Evolutionary conservation across 2,888 invertebrate genomes (phyloP), one percentile per base, ranked within the genome.

Genomic region (Ennomos fuscantarius): DNA sequence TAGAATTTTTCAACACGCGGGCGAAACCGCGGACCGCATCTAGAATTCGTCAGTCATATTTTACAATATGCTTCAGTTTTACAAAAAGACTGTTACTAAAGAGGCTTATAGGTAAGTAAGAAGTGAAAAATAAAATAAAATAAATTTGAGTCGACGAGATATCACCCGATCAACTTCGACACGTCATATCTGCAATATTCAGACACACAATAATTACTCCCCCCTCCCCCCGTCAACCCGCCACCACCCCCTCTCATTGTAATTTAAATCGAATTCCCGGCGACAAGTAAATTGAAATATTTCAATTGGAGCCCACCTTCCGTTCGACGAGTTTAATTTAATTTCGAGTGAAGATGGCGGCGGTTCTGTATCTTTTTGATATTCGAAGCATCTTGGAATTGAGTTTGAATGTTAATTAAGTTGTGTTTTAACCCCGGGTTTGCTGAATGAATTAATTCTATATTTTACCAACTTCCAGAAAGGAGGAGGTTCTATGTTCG

Each of bases 201-300:
- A 80, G 82, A 84, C 84, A 87, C 84, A 88, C 85, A 87, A 86
- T 87, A 80, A 85, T 89, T 86, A 89, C 39, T 62, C 36, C 60
- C 44, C 53, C 37, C 53, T 59, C 56, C 50, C 43, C 51, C 57
- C 10, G 32, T 60, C 52, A 52, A 45, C 56, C 13, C 63, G 55
- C 60, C 57, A 44, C 57, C 47, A 61, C 60, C 69, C 62, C 68
- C 72, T 72, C 58, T 86, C 88, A 89, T 90, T 91, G 89, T 90
- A 88, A 89, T 90, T 89, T 89, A 89, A 89, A 89, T 90, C 80
- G 89, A 88, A 89, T 90, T 89, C 89, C 85, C 84, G 56, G 73
- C 87, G 82, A 86, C 89, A 86, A 86, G 84, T 80, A 88, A 89
- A 91, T 91, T 89, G 90, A 89, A 91, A 91, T 91, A 89, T 90